phyloP scores from a whole-genome alignment of 2,888 invertebrate species.

The Philereme vetulata region DNA sequence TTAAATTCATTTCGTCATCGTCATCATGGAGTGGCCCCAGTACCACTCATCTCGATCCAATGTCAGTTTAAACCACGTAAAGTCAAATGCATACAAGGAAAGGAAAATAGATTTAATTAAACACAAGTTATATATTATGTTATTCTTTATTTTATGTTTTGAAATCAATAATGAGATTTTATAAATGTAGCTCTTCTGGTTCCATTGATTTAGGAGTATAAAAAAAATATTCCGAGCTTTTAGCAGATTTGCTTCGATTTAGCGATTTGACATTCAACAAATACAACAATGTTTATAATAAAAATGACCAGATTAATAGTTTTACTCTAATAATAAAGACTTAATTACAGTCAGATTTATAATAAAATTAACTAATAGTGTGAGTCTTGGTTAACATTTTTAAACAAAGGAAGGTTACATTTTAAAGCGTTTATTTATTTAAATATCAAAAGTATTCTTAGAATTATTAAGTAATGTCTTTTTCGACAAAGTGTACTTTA shows the following conservation, averaged over 20 bases:
- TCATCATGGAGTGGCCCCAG: too few relatives aligned
- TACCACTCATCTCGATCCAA: too few relatives aligned
- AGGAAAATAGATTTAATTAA: conserved; percentile 37
- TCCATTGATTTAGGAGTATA: conserved; percentile 63
- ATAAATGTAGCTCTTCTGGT: conserved; percentile 74
- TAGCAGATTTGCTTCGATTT: conserved; percentile 76
- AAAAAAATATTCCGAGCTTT: conserved; percentile 75
- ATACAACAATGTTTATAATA: conserved; percentile 83
- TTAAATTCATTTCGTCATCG: too few relatives aligned
- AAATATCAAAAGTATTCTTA: conserved; percentile 78
- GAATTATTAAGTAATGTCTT: conserved; percentile 75
- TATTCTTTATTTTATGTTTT: conserved; percentile 79
- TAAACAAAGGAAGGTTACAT: conserved; percentile 75
- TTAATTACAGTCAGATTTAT: conserved; percentile 78
- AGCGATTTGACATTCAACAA: conserved; percentile 77
- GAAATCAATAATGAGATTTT: conserved; percentile 81
- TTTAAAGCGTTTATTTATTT: conserved; percentile 74
- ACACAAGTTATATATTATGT: conserved; percentile 53
- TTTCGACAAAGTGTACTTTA: conserved; percentile 77
- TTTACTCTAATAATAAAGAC: conserved; percentile 78
- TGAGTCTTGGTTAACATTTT: conserved; percentile 82
- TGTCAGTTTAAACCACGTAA: too few relatives aligned
- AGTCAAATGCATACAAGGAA: too few relatives aligned
- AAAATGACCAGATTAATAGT: conserved; percentile 84
- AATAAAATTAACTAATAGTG: conserved; percentile 79